Evolutionary conservation across 2,113 vertebrate genomes (phyloP), one percentile per base, ranked within the genome.

Genomic region (Sinosuthora webbiana): DNA sequence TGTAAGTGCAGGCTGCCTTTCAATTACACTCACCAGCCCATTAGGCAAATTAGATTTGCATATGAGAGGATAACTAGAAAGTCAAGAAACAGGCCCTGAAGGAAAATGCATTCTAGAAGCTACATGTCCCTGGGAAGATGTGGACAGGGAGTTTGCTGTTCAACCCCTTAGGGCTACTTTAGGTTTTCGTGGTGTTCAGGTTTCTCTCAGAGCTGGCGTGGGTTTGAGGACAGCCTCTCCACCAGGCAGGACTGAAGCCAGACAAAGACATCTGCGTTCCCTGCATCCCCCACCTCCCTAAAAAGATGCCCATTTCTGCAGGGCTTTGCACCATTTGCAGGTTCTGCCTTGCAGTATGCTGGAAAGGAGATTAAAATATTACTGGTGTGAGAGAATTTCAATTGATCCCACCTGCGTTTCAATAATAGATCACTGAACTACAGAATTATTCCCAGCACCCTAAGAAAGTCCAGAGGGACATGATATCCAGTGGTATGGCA

Each of bases 11-110:
- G 76, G 49, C 87, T 95, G 97, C 87, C 95, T 96, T 94, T 87
- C 96, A 95, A 95, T 95, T 95, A 96, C 94, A 92, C 77, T 93
- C 94, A 95, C 68, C 91, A 96, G 83, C 35, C 92, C 92, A 96
- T 96, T 95, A 95, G 89, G 92, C 92, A 95, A 95, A 97, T 94
- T 78, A 87, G 56, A 84, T 95, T 86, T 95, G 64, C 93, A 92
- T 83, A 93, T 2, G 57, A 92, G 86, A 94, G 50, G 88, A 80
- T 86, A 93, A 92, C 89, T 83, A 67, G 86, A 79, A 95, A 81
- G 78, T 93, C 83, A 95, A 95, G 59, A 93, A 95, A 83, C 12
- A 80, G 69, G 45, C 87, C 83, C 89, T 79, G 60, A 92, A 96
- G 94, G 76, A 81, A 86, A 85, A 83, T 31, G 69, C 4, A 0